These are phyloP conservation scores for Lepidostoma basale DNA, from an alignment of 1,140 invertebrate species.

Conservation along the genomic window DNA sequence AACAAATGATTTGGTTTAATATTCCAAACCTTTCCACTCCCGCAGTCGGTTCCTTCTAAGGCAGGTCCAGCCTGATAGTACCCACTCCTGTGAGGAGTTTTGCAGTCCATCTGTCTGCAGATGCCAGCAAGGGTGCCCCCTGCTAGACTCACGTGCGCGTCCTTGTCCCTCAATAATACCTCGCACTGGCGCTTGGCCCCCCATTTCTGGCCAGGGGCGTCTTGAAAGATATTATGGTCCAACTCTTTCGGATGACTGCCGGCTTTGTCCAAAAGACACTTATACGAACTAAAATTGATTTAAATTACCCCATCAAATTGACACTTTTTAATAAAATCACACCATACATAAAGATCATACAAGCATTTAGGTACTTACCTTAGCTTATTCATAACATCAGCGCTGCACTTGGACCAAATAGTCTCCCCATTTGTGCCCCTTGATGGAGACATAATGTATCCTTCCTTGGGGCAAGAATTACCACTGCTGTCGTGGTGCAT, in stretches of 20 bases:
- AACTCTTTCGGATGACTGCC: conserved; percentile 54
- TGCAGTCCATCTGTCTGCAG: conserved; percentile 73
- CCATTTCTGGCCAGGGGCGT: conserved; percentile 71
- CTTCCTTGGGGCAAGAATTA: conserved; percentile 74
- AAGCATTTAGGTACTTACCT: conserved; percentile 42
- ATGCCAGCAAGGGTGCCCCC: conserved; percentile 51
- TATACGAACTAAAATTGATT: conserved; percentile 64
- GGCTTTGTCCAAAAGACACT: conserved; percentile 66
- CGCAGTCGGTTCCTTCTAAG: conserved; percentile 78
- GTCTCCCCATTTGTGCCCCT: conserved; percentile 76
- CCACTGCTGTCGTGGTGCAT: conserved; percentile 79
- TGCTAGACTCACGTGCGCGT: conserved; percentile 60
- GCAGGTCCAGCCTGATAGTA: conserved; percentile 79
- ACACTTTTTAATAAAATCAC: conserved; percentile 28
- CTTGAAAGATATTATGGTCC: conserved; percentile 64
- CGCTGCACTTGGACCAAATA: conserved; percentile 76
- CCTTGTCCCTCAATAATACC: conserved; percentile 65
- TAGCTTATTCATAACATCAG: conserved; percentile 61
- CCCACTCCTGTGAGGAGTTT: conserved; percentile 72
- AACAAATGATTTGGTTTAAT: too few species aligned
- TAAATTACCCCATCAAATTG: too few species aligned
- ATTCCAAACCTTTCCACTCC: conserved; percentile 64
- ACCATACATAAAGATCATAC: neutral
- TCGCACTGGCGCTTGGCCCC: conserved; percentile 74
- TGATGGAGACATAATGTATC: conserved; percentile 82